Base-by-base conservation (phyloP, 2,113 vertebrate species). In the Coreoperca whiteheadi region DNA sequence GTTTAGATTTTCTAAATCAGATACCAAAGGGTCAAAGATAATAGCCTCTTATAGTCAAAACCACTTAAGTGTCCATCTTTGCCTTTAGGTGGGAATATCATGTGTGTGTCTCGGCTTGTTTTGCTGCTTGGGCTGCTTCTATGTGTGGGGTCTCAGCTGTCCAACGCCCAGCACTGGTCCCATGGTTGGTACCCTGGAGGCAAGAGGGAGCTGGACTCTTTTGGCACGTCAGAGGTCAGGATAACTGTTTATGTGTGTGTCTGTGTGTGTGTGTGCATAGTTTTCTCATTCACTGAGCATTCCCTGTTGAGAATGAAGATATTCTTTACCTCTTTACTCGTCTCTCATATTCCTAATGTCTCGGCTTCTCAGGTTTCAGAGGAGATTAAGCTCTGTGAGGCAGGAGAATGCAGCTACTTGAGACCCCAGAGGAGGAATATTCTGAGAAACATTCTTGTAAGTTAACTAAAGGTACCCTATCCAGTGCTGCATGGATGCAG, bases 151-250 rank as follows among this genome's bases (percentile, higher is more conserved):
- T 84, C 89, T 16, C 91, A 94, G 73, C 78, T 95, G 37, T 96
- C 91, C 15, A 74, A 39, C 8, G 93, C 87, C 28, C 97, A 98
- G 92, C 98, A 98, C 92, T 97, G 97, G 96, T 97, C 97, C 79
- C 96, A 97, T 16, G 96, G 97, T 51, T 97, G 96, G 96, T 97
- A 97, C 81, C 96, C 97, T 0, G 96, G 96, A 88, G 96, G 97
- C 64, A 98, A 97, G 78, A 80, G 94, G 87, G 96, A 96, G 61
- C 84, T 96, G 25, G 91, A 94, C 11, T 65, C 90, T 21, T 94
- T 94, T 14, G 57, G 80, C 4, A 81, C 87, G 0, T 81, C 93
- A 82, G 95, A 96, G 96, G 96, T 97, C 66, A 3, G 82, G 32
- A 71, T 18, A 10, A 30, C 60, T 54, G n/a, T 72, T 30, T 72